A percentile compares a stretch with the other conserved stretches of the same genome.
Conservation (phyloP, 2,797 vertebrate genomes). For the Melopsittacus undulatus region DNA sequence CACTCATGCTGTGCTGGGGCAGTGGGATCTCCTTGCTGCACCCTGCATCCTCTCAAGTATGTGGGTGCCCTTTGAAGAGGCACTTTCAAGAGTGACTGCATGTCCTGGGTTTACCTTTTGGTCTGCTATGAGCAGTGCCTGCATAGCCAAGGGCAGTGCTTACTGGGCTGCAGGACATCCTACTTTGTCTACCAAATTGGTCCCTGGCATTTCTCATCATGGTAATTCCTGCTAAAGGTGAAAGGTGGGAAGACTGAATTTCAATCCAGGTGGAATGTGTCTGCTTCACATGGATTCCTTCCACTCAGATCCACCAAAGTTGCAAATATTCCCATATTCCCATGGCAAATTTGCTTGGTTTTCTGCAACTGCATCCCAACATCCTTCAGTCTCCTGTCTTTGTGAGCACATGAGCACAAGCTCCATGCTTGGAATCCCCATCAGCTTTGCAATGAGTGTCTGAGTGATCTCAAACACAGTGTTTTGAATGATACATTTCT, state of each 20-base stretch:
- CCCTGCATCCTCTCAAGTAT: background rate
- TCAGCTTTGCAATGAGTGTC: background rate
- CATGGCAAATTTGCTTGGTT: background rate
- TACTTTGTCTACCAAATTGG: slow-evolving; percentile 55
- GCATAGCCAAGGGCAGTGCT: slow-evolving; percentile 22
- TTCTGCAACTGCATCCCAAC: background rate
- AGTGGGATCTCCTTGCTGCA: background rate
- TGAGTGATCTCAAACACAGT: background rate
- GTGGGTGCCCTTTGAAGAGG: background rate
- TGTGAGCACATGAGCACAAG: background rate
- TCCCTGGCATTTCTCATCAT: slow-evolving; percentile 58
- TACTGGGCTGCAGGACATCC: background rate
- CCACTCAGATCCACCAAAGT: background rate
- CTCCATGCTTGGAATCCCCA: background rate
- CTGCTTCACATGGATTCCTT: background rate
- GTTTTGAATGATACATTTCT: background rate
- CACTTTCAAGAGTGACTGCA: background rate
- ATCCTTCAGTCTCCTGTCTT: background rate
- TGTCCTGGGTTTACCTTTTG: background rate
- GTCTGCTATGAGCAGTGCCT: background rate
- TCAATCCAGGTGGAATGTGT: background rate
- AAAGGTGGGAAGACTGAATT: background rate
- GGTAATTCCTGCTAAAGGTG: slow-evolving; percentile 33
- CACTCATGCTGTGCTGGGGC: background rate
- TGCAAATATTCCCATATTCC: background rate